Percentiles rank a stretch among this genome's conserved stretches.
Evolutionary conservation across 92 coral and sea anemone genomes (phyloP).

Genomic region (Siderastrea siderea): DNA sequence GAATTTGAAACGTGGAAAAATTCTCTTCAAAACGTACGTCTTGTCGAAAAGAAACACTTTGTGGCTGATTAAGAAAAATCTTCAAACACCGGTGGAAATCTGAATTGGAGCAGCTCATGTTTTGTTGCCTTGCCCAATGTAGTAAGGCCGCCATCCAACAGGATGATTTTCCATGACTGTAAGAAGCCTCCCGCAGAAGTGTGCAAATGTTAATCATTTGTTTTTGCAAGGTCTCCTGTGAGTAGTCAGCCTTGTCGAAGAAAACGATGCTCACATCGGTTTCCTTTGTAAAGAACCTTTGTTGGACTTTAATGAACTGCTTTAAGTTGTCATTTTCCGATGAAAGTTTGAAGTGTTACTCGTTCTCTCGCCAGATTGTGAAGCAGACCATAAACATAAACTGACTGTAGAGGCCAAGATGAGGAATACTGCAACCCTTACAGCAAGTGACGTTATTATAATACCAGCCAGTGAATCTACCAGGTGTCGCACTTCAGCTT

Average conservation of each 20-base stretch:
- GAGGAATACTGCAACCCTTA: neutral
- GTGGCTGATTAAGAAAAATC: constrained; percentile 26
- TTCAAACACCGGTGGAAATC: constrained; percentile 23
- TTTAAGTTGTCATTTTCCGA: constrained; percentile 9
- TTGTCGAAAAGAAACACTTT: constrained; percentile 5
- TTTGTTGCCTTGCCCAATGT: constrained; percentile 42
- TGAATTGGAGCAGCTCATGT: constrained; percentile 35
- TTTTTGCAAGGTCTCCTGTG: constrained; percentile 13
- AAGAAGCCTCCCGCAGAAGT: constrained; percentile 3
- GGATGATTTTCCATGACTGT: constrained; percentile 8
- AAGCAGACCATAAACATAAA: constrained; percentile 5
- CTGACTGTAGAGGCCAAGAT: neutral
- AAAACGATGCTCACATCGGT: constrained; percentile 50
- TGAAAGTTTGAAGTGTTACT: neutral
- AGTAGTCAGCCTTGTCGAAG: constrained; percentile 26
- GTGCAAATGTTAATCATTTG: constrained; percentile 19
- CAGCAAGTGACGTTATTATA: neutral
- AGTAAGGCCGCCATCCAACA: constrained; percentile 65
- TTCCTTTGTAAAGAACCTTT: constrained; percentile 20
- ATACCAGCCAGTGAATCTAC: neutral
- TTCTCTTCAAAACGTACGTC: constrained; percentile 25
- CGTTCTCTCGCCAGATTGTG: neutral
- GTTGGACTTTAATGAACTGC: neutral
- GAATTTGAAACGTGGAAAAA: neutral
- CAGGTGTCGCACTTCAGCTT: neutral